Base-by-base conservation (phyloP, 2,113 vertebrate genomes). In the Seriola quinqueradiata region DNA sequence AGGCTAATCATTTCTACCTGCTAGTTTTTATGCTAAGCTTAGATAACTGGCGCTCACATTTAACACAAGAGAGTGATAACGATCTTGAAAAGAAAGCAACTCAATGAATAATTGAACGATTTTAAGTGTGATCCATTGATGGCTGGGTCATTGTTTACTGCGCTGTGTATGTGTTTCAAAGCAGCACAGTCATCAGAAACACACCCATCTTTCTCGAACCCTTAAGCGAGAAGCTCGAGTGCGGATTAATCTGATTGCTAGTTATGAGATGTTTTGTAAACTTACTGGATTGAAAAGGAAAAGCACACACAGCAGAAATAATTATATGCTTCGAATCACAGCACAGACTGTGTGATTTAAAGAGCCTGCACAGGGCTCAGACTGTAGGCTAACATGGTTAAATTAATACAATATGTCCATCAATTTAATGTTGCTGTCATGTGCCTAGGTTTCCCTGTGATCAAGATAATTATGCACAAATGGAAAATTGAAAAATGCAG, bases 271-370 rank as follows among this genome's bases (percentile, higher is more conserved):
- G 68, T 61, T 77, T 68, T 38, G 48, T 46, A 75, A 75, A 75
- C 21, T 34, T 54, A 17, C 6, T 16, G 64, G 21, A 68, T 7
- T 61, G 54, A 78, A 64, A 84, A 58, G 57, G 46, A 87, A 72
- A 74, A 14, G 25, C 40, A 44, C n/a, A 44, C 13, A 38, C 5
- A 50, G 5, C 38, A 67, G 28, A 65, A 59, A 55, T 58, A 75
- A 78, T 50, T 3, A 61, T 6, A 68, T n/a, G 48, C 13, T 58
- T 8, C n/a, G 36, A 75, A 17, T 25, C 13, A 3, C 61, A 40
- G 25, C 6, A 23, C 23, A 58, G 38, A 23, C 54, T 44, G 6
- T 10, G 68, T 10, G 68, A 61, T 64, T 69, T 58, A 14, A 50
- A 58, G 6, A 52, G 59, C 14, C 13, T 21, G 14, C 34, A 54